Conservation (phyloP, 2,888 invertebrate species). For the Oscheius sp. region DNA sequence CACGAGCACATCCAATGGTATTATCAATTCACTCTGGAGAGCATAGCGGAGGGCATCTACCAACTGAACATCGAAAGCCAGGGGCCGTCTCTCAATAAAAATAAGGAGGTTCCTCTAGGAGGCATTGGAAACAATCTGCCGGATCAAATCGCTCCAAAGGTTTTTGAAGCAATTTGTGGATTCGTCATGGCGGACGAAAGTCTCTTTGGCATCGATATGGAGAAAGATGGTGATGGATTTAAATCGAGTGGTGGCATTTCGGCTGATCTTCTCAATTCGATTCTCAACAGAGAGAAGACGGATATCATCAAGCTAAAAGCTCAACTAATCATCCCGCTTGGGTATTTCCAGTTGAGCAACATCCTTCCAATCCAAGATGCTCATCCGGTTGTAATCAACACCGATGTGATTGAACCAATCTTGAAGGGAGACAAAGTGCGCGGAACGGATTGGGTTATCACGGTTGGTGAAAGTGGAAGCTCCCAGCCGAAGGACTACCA, state of each 20-base stretch:
- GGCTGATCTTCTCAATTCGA: not conserved
- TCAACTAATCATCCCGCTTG: too few relatives aligned
- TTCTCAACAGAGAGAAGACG: not conserved
- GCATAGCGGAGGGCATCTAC: conserved; percentile 15
- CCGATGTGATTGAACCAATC: too few relatives aligned
- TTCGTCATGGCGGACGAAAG: not conserved
- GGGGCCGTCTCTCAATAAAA: conserved; percentile 7
- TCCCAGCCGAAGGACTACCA: conserved; percentile 36
- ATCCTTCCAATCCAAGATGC: too few relatives aligned
- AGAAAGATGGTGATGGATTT: conserved; percentile 2
- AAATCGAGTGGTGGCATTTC: too few relatives aligned
- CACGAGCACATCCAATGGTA: conserved; percentile 43
- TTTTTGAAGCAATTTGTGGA: not conserved
- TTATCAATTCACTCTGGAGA: conserved; percentile 31
- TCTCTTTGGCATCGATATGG: not conserved
- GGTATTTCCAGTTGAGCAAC: too few relatives aligned
- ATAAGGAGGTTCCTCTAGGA: too few relatives aligned
- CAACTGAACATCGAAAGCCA: not conserved
- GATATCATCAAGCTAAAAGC: conserved; percentile 1
- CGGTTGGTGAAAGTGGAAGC: conserved; percentile 32
- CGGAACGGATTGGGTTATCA: conserved; percentile 43
- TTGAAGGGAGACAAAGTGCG: conserved; percentile 39
- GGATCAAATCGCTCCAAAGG: conserved; percentile 1
- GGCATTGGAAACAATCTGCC: conserved; percentile 20
- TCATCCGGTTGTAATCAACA: too few relatives aligned